A percentile compares a stretch with the other conserved stretches of the same genome.
Evolutionary conservation across 1,140 invertebrate genomes (phyloP).

Genomic region (Conus ventricosus): DNA sequence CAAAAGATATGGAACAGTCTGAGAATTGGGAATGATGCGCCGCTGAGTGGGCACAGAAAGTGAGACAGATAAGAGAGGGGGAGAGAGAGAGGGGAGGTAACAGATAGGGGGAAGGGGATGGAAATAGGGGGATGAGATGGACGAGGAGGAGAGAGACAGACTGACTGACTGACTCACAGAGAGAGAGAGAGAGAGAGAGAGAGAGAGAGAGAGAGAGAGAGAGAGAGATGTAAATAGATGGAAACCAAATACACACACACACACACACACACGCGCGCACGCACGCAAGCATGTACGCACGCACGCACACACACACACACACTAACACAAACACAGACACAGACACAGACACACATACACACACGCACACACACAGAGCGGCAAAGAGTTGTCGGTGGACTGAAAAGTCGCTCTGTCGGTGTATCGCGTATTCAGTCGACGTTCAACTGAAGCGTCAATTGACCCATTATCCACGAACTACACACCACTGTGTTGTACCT

Average conservation of each 20-base stretch:
- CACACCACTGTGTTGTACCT: too few relatives aligned
- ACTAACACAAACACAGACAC: not conserved
- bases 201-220: not conserved
- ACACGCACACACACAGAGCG: too few relatives aligned
- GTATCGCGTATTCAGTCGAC: too few relatives aligned
- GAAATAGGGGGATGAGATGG: not conserved
- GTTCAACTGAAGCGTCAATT: too few relatives aligned
- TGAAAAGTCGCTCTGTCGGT: too few relatives aligned
- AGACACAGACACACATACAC: not conserved
- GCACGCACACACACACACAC: not conserved
- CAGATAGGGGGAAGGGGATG: not conserved
- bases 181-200: constrained; percentile 18
- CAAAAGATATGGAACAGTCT: too few relatives aligned
- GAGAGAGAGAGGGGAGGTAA: not conserved
- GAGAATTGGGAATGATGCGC: too few relatives aligned
- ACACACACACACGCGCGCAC: not conserved
- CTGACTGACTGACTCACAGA: not conserved
- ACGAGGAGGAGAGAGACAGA: not conserved
- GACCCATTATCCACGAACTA: too few relatives aligned
- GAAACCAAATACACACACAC: not conserved
- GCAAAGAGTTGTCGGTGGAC: too few relatives aligned
- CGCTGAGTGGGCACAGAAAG: not conserved
- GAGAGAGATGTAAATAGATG: not conserved
- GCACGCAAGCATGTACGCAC: not conserved
- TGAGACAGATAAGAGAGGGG: not conserved